These are phyloP conservation scores for Eleutherodactylus coqui DNA, from an alignment of 2,797 vertebrate species.

Conservation along the genomic window DNA sequence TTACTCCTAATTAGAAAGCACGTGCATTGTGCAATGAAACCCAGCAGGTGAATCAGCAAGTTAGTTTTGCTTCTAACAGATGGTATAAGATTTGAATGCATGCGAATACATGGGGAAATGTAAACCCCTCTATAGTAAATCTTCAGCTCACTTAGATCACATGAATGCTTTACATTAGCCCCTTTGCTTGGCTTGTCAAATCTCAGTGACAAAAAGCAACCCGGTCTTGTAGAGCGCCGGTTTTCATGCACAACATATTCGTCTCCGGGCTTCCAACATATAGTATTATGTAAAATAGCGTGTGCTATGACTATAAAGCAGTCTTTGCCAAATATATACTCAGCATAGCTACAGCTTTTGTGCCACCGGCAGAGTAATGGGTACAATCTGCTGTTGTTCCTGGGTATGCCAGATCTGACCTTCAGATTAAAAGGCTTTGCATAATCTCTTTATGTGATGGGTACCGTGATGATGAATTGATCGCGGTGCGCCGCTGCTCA, in stretches of 20 bases:
- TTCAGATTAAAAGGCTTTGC: neutral
- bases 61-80: conserved; percentile 40
- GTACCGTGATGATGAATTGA: neutral
- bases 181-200: neutral
- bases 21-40: conserved; percentile 22
- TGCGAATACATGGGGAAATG: neutral
- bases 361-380: neutral
- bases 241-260: neutral
- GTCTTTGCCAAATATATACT: neutral
- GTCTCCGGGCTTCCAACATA: neutral
- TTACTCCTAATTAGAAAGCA: conserved; percentile 39
- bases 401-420: neutral
- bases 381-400: neutral
- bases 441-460: neutral
- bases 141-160: conserved; percentile 4
- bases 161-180: conserved; percentile 8
- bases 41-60: conserved; percentile 39
- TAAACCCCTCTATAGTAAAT: neutral
- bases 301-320: too few relatives aligned
- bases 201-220: neutral
- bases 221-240: neutral
- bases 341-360: neutral
- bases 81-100: conserved; percentile 18
- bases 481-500: neutral
- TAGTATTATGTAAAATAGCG: neutral